Evolutionary conservation across 2,113 vertebrate genomes (phyloP), one percentile per base, ranked within the genome.

Genomic region (Zapus hudsonius): DNA sequence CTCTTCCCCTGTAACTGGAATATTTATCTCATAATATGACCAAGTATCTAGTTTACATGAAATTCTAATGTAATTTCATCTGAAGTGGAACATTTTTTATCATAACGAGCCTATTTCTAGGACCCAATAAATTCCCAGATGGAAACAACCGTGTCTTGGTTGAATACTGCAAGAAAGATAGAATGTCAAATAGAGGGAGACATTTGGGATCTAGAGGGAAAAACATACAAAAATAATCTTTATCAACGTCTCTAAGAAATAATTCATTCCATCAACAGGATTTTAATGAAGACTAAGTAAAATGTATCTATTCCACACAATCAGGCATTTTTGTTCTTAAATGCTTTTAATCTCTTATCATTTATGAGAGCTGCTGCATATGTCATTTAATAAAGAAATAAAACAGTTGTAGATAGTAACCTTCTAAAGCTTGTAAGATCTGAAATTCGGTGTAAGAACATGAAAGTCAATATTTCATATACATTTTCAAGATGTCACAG

Each of bases 21-120:
- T 93, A 91, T 74, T 88, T n/a, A 84, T 91, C 72, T 84, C 15
- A 42, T 73, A 84, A 57, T 17, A 88, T 92, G 74, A 96, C 75
- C 44, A 76, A 95, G 5, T 29, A 17, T 85, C n/a, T 76, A 9
- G 27, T 88, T 93, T 83, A 67, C 40, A 76, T 67, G 38, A 47
- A 94, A 81, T 12, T 73, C 36, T 94, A 89, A 57, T 91, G 64
- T 87, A 83, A 91, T 90, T 94, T 93, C 63, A 87, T 78, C 81
- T 91, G 73, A 95, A 81, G 52, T 87, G 29, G 29, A 81, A 38
- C 13, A 64, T 88, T 94, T 52, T 94, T 85, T 66, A 95, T 93
- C 42, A 75, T 82, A 75, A 92, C 72, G n/a, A 95, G 38, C 23
- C 31, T 88, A 16, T 87, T 93, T 94, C 78, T 90, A 22, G 75